Conservation (phyloP, 2,797 vertebrate species). For the Sebastes hopkinsi region DNA sequence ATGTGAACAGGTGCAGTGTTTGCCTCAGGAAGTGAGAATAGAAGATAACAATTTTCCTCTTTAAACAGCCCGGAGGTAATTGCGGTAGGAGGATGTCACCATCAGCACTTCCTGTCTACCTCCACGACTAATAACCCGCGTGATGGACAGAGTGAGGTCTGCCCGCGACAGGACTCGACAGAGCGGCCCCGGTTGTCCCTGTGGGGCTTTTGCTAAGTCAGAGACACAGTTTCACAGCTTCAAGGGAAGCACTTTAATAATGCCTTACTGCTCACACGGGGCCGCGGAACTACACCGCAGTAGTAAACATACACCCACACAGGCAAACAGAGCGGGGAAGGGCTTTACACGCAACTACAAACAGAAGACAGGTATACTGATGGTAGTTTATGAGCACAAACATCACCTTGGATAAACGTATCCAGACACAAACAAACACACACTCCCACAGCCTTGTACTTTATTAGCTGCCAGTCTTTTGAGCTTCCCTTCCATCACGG, state of each 20-base stretch:
- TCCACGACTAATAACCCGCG: constrained; percentile 30
- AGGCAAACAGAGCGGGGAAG: constrained; percentile 37
- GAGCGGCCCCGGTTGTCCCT: constrained; percentile 25
- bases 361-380: constrained; percentile 60
- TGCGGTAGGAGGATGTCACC: constrained; percentile 13
- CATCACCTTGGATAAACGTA: constrained; percentile 38
- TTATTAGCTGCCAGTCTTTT: constrained; percentile 78
- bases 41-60: constrained; percentile 10
- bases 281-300: constrained; percentile 29
- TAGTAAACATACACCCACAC: constrained; percentile 65
- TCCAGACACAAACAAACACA: constrained; percentile 25
- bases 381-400: constrained; percentile 62
- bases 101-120: constrained; percentile 31
- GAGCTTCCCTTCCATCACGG: constrained; percentile 70
- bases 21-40: constrained; percentile 1
- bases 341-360: constrained; percentile 48
- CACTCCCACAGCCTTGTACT: constrained; percentile 32
- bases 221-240: constrained; percentile 49
- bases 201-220: constrained; percentile 30
- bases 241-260: constrained; percentile 67
- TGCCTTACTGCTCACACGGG: constrained; percentile 57
- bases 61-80: constrained; percentile 13
- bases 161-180: constrained; percentile 40
- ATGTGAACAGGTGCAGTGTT: not conserved
- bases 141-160: constrained; percentile 31